phyloP scores from a whole-genome alignment of 2,888 invertebrate species.

The Drosophila demipolita region DNA sequence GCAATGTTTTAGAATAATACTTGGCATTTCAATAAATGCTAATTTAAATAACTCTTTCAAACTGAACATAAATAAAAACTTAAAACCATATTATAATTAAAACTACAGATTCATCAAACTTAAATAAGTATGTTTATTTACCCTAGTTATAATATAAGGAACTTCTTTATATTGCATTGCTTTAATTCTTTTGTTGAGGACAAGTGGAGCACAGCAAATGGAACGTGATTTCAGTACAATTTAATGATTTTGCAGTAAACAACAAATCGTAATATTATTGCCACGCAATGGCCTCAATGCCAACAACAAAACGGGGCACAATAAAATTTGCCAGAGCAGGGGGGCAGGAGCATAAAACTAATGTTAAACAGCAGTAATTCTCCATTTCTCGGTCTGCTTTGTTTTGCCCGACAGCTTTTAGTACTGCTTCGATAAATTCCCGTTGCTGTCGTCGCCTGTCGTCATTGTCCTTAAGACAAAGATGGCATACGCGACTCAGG shows the following conservation, averaged over 20 bases:
- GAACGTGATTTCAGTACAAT: constrained; percentile 44
- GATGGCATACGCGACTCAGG: constrained; percentile 54
- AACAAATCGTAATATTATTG: constrained; percentile 71
- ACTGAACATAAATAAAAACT: neutral
- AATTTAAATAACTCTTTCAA: neutral
- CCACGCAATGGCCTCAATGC: constrained; percentile 53
- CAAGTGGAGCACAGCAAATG: constrained; percentile 9
- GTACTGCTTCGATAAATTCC: constrained; percentile 34
- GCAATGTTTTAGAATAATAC: neutral
- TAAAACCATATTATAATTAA: neutral
- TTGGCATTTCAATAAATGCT: neutral
- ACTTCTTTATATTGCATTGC: neutral
- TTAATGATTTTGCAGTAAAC: constrained; percentile 73
- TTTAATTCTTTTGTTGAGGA: neutral
- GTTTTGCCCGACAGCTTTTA: constrained; percentile 28
- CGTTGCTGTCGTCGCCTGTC: constrained; percentile 51
- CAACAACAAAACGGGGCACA: constrained; percentile 31
- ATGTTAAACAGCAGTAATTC: constrained; percentile 57
- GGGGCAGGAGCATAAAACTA: constrained; percentile 66
- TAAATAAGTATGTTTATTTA: neutral
- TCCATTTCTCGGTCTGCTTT: constrained; percentile 1
- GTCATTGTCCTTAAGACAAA: constrained; percentile 67
- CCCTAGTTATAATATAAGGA: neutral
- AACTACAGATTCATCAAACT: neutral
- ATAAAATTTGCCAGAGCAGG: constrained; percentile 63